A percentile compares a stretch with the other conserved stretches of the same genome.
phyloP scores from a whole-genome alignment of 2,797 vertebrate genomes.

The Enteromius afrohamiltoni region DNA sequence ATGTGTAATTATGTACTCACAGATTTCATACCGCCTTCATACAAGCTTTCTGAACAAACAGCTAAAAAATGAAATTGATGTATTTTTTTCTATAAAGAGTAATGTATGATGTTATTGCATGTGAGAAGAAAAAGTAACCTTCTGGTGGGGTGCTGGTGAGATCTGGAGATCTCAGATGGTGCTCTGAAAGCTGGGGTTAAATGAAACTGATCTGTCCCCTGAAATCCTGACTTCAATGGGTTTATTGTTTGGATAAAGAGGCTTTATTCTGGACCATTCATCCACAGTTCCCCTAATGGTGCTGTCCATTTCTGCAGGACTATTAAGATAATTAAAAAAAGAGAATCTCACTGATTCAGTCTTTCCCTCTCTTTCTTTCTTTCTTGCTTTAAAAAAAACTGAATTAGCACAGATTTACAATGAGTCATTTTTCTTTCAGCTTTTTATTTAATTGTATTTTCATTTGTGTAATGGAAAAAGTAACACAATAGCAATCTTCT shows the following conservation, averaged over 20 bases:
- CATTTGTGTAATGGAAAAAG: not conserved
- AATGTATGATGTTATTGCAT: not conserved
- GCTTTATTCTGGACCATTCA: slow-evolving; percentile 43
- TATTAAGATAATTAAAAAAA: slow-evolving; percentile 35
- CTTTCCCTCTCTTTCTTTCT: not conserved
- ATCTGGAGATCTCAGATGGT: slow-evolving; percentile 10
- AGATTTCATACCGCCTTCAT: not conserved
- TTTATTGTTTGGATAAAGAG: slow-evolving; percentile 46
- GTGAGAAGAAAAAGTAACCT: not conserved
- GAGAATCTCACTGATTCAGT: not conserved
- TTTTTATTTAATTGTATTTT: not conserved
- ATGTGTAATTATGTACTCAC: not conserved
- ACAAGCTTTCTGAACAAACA: not conserved
- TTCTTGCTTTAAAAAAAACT: not conserved
- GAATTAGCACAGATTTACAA: not conserved
- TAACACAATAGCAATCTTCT: not conserved
- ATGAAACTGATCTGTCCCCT: slow-evolving; percentile 36
- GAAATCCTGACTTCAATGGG: slow-evolving; percentile 42
- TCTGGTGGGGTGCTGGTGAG: not conserved
- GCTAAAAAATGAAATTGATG: not conserved
- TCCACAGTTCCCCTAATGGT: slow-evolving; percentile 22
- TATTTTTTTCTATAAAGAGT: not conserved
- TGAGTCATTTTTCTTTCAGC: not conserved
- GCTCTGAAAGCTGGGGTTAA: slow-evolving; percentile 12
- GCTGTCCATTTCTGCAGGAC: slow-evolving; percentile 28